Conservation (phyloP, 2,113 vertebrate species). For the Rhinolophus ferrumequinum region DNA sequence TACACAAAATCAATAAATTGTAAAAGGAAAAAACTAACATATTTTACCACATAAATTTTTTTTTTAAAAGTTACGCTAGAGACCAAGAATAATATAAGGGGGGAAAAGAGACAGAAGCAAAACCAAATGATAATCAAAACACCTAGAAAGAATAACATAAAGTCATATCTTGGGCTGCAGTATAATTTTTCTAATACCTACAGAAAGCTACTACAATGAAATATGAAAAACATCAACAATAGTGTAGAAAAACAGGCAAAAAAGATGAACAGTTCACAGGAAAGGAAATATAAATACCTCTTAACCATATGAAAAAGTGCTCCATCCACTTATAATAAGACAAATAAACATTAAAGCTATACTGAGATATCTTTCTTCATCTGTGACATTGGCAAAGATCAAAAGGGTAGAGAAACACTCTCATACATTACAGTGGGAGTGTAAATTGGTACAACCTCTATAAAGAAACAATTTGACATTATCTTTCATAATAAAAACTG, state of each 20-base stretch:
- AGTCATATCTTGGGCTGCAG: neutral
- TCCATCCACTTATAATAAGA: neutral
- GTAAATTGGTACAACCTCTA: neutral
- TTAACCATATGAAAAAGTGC: slow-evolving; percentile 5
- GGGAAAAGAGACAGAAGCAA: slow-evolving; percentile 11
- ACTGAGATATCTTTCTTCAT: neutral
- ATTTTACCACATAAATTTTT: neutral
- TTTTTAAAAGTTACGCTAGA: slow-evolving; percentile 28
- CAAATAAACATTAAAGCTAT: slow-evolving; percentile 43
- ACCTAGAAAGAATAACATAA: neutral
- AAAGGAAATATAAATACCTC: slow-evolving; percentile 14
- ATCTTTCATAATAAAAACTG: slow-evolving; percentile 50
- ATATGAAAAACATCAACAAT: neutral
- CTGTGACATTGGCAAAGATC: neutral
- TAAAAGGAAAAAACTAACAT: slow-evolving; percentile 16
- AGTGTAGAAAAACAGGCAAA: neutral
- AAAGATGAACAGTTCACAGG: slow-evolving; percentile 21
- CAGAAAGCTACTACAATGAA: neutral
- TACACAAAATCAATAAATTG: slow-evolving; percentile 40
- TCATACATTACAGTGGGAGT: neutral
- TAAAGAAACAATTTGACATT: neutral
- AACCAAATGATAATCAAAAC: slow-evolving; percentile 15
- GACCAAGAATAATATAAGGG: neutral
- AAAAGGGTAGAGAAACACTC: neutral
- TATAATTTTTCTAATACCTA: neutral